Conservation (phyloP, 2,888 invertebrate genomes). For the Sarcophaga caerulescens region DNA sequence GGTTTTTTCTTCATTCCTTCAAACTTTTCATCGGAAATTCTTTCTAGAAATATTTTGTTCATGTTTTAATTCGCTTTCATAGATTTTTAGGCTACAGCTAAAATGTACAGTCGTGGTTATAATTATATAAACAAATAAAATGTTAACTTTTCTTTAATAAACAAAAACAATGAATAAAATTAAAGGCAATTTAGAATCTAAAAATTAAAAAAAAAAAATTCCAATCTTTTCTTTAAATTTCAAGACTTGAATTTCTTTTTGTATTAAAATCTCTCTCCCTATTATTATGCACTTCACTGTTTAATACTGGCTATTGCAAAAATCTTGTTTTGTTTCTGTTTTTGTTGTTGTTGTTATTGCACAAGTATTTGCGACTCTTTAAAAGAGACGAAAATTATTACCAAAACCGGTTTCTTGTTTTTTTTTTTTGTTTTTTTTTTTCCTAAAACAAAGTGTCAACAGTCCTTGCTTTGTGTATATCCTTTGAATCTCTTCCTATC, state of each 20-base stretch:
- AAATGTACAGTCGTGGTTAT: background rate
- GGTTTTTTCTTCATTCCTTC: background rate
- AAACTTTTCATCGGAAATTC: background rate
- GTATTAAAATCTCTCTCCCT: too few relatives aligned
- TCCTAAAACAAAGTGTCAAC: slow-evolving; percentile 61
- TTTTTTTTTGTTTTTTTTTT: background rate
- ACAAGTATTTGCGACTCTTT: background rate
- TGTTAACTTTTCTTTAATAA: background rate
- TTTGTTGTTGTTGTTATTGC: background rate
- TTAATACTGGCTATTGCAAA: background rate
- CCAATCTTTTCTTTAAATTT: too few relatives aligned
- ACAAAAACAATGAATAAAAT: too few relatives aligned
- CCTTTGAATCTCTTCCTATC: background rate
- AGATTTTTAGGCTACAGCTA: background rate
- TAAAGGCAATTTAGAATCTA: too few relatives aligned
- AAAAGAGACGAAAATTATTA: slow-evolving; percentile 52
- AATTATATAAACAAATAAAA: background rate
- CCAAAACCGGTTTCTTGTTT: slow-evolving; percentile 48
- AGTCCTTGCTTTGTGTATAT: background rate
- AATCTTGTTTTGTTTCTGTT: background rate
- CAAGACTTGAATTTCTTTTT: too few relatives aligned
- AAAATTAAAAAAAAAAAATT: too few relatives aligned
- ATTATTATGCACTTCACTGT: background rate
- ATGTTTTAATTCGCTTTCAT: background rate
- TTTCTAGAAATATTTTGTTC: background rate